A percentile compares a stretch with the other conserved stretches of the same genome.
phyloP scores from a whole-genome alignment of 92 coral and sea anemone genomes.

The Porites divaricata region DNA sequence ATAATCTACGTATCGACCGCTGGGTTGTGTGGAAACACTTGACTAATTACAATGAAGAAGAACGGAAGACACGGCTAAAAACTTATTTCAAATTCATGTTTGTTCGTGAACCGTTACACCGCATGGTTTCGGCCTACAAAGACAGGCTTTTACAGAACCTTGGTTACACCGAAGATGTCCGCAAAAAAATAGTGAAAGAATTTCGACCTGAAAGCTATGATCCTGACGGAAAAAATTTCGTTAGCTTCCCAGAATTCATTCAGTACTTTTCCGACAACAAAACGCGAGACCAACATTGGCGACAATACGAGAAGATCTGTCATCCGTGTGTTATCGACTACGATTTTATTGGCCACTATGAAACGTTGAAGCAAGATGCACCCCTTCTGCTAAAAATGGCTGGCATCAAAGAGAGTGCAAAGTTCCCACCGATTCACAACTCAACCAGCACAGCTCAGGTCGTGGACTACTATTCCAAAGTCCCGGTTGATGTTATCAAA shows the following conservation, averaged over 20 bases:
- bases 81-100: not conserved
- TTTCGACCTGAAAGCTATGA: not conserved
- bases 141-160: not conserved
- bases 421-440: not conserved
- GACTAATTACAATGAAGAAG: not conserved
- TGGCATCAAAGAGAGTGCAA: not conserved
- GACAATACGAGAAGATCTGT: not conserved
- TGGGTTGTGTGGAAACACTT: not conserved
- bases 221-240: not conserved
- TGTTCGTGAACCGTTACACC: not conserved
- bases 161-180: not conserved
- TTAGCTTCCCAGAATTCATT: not conserved
- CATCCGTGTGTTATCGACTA: not conserved
- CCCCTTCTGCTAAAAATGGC: not conserved
- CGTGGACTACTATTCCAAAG: too few species aligned
- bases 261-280: not conserved
- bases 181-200: not conserved
- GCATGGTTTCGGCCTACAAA: not conserved
- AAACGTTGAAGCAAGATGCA: not conserved
- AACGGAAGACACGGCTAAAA: not conserved
- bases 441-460: not conserved
- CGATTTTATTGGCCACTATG: not conserved
- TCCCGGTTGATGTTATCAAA: too few species aligned
- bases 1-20: not conserved
- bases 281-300: not conserved